Percentiles rank a stretch among this genome's conserved stretches.
Conservation (phyloP, 2,888 invertebrate species). For the Thera obeliscata region DNA sequence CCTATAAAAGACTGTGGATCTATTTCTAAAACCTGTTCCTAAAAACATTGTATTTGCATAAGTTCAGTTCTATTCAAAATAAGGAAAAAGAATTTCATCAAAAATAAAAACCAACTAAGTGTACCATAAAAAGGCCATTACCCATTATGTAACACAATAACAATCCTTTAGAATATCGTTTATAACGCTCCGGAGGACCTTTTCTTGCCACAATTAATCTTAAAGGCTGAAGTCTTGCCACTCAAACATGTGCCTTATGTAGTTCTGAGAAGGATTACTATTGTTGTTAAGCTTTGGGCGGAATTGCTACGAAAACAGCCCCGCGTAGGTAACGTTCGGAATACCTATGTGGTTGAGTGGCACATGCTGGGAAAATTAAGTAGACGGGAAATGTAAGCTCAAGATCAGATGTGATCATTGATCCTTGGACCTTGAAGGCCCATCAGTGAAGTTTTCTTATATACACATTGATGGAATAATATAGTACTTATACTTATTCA, state of each 20-base stretch:
- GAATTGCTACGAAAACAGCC: conserved; percentile 24
- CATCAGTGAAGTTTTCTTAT: not conserved
- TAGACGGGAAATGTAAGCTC: conserved; percentile 7
- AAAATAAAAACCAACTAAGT: conserved; percentile 33
- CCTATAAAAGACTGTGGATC: not conserved
- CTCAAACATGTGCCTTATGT: conserved; percentile 28
- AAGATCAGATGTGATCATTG: not conserved
- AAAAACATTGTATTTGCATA: not conserved
- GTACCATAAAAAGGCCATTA: conserved; percentile 35
- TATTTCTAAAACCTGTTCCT: not conserved
- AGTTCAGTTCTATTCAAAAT: conserved; percentile 1
- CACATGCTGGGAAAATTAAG: conserved; percentile 23
- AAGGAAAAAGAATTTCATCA: not conserved
- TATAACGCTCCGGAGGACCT: conserved; percentile 37
- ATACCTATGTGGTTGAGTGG: conserved; percentile 33
- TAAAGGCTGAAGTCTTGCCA: conserved; percentile 15
- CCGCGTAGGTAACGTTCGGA: conserved; percentile 23
- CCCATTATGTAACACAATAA: conserved; percentile 39
- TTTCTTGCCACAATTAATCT: conserved; percentile 39
- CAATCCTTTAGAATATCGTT: conserved; percentile 40
- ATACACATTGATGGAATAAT: not conserved
- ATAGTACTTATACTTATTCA: too few species aligned
- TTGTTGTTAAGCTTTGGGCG: conserved; percentile 3
- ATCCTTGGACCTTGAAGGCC: not conserved
- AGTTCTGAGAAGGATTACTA: conserved; percentile 18